Base-by-base conservation (phyloP, 2,888 invertebrate species). In the Galeopsomyia nigrocyanea region DNA sequence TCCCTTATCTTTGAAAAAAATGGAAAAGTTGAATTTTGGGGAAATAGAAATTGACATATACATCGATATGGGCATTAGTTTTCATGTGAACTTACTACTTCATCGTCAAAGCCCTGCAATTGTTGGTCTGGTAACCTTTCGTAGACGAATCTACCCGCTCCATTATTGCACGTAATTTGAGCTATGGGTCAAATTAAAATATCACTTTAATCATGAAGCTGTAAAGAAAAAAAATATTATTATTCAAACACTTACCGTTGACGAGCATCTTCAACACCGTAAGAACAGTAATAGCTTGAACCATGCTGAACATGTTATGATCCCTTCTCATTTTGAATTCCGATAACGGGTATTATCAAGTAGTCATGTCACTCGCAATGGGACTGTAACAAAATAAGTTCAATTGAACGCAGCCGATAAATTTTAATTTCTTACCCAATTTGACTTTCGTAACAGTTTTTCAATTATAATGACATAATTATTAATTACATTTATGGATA, bases 101-200 rank as follows among this genome's bases (percentile, higher is more conserved):
- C 95, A 80, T 95, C 95, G 80, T 95, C 95, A 81, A 94, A 95
- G 75, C 95, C 95, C 88, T 95, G 95, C 50, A 95, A 88, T 85
- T 96, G 95, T 82, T 95, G 94, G 85, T 96, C 95, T 51, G 96
- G 95, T 80, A 96, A 87, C 81, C 95, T 90, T 87, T 96, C 96
- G 84, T 95, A 96, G 87, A 95, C 93, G 49, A 96, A 92, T 83
- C 95, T 90, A 53, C 96, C 96, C 84, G 94, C 90, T 69, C 96
- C 96, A 84, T 95, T 94, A 84, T 96, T 96, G 87, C 96, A 96
- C 73, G 95, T 94, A 77, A 95, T 95, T 91, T 96, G 96, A 82
- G 94, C 94, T 94, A 87, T 62, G 75, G 13, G 3, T 19, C 7
- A 19, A 19, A 51, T n/a, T 19, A 26, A 57, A 26, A 19, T 57